Conservation (phyloP, 2,888 invertebrate genomes). For the Mamestra brassicae region DNA sequence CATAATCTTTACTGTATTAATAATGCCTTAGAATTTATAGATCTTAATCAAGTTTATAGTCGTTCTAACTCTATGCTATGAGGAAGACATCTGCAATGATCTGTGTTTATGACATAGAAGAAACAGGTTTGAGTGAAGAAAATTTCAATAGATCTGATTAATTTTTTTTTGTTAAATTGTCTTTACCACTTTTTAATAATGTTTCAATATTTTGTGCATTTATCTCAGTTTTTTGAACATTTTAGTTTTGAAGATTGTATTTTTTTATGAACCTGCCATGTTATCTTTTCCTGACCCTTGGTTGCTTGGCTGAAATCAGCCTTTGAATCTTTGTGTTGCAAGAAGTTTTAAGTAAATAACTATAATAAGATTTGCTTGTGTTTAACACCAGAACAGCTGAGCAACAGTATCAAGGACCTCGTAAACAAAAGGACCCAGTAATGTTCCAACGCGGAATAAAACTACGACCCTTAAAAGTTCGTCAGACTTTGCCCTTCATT, state of each 20-base stretch:
- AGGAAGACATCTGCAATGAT: background rate
- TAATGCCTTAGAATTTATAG: background rate
- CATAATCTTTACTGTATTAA: background rate
- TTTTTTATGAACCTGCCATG: no score
- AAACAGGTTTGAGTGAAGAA: background rate
- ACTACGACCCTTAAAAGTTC: slow-evolving; percentile 41
- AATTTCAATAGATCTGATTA: background rate
- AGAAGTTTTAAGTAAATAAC: background rate
- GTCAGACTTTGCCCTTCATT: slow-evolving; percentile 7
- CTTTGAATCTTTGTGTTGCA: no score
- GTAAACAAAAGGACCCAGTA: slow-evolving; percentile 6
- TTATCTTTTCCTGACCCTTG: no score
- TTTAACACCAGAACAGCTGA: slow-evolving; percentile 7
- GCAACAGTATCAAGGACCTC: slow-evolving; percentile 3
- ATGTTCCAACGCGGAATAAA: slow-evolving; percentile 1
- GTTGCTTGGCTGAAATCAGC: no score
- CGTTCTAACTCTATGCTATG: background rate
- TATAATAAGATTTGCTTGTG: background rate
- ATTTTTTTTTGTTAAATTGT: no score
- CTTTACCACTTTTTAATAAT: background rate
- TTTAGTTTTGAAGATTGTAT: no score
- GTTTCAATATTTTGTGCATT: background rate
- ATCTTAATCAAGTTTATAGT: background rate
- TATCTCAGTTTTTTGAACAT: no score
- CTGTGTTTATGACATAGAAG: background rate